phyloP scores from a whole-genome alignment of 53 echinoderm and acorn worm species.

The Crossaster papposus region DNA sequence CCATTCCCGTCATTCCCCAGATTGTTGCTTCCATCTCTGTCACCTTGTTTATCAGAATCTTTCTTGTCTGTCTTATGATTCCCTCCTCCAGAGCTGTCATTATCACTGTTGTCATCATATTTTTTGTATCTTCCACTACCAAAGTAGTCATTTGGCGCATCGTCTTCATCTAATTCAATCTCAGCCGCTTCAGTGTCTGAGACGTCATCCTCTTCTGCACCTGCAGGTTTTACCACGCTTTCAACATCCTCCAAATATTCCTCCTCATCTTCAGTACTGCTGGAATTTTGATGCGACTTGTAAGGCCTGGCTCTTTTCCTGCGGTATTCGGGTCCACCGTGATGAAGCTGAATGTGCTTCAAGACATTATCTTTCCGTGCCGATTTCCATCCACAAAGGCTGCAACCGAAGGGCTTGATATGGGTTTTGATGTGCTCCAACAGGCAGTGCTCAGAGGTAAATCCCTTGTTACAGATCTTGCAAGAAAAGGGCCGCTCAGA shows the following conservation, averaged over 20 bases:
- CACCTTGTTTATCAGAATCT: conserved; percentile 7
- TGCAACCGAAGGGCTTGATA: conserved; percentile 91
- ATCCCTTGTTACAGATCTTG: conserved; percentile 84
- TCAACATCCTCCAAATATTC: conserved; percentile 57
- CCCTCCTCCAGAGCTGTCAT: conserved; percentile 32
- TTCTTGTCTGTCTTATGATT: conserved; percentile 10
- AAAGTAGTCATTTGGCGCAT: conserved; percentile 49
- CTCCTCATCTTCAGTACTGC: conserved; percentile 32
- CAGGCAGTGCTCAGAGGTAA: conserved; percentile 90
- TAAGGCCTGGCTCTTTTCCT: conserved; percentile 69
- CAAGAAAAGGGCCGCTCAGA: conserved; percentile 82
- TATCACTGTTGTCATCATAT: conserved; percentile 34
- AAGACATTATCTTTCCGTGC: conserved; percentile 95
- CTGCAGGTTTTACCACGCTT: conserved; percentile 51
- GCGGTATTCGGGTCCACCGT: conserved; percentile 87
- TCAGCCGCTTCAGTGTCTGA: conserved; percentile 55
- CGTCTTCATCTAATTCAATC: conserved; percentile 49
- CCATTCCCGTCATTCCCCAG: neutral
- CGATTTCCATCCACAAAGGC: conserved; percentile 83
- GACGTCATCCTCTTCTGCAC: conserved; percentile 31
- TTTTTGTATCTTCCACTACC: conserved; percentile 23
- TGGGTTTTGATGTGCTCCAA: conserved; percentile 98
- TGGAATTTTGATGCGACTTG: neutral
- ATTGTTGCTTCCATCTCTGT: neutral
- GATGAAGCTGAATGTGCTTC: conserved; percentile 90